phyloP scores from a whole-genome alignment of 2,888 invertebrate genomes.

The Megastigmus dorsalis region DNA sequence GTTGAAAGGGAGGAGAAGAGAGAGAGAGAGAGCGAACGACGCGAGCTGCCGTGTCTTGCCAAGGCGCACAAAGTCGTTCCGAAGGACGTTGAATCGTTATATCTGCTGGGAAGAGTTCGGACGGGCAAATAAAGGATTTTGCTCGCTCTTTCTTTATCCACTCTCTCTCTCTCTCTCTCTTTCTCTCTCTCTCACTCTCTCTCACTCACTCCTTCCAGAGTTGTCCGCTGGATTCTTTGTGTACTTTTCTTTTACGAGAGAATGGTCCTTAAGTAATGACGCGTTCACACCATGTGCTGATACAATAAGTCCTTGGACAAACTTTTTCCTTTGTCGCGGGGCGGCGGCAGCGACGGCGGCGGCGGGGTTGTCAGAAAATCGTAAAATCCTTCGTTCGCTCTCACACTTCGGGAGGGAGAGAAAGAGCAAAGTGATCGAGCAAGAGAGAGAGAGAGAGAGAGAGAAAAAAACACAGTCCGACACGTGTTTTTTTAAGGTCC shows the following conservation, averaged over 20 bases:
- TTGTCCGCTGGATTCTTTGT: constrained; percentile 4
- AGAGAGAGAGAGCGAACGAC: too few species aligned
- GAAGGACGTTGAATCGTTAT: constrained; percentile 46
- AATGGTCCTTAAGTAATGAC: constrained; percentile 7
- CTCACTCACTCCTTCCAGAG: neutral
- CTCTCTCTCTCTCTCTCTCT: neutral
- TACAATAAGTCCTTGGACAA: constrained; percentile 13
- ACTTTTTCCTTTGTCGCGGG: constrained; percentile 24
- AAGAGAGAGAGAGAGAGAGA: too few species aligned
- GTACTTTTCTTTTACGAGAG: neutral
- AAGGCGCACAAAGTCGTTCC: constrained; percentile 26
- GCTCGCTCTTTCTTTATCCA: neutral
- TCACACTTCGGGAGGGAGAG: neutral
- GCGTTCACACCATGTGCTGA: neutral
- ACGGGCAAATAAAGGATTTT: constrained; percentile 33
- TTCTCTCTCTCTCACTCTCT: neutral
- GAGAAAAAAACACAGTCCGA: too few species aligned
- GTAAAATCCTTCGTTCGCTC: neutral
- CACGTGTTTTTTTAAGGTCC: too few species aligned
- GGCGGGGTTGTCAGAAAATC: neutral
- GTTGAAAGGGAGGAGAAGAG: neutral
- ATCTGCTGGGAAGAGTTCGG: constrained; percentile 3
- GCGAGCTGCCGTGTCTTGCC: too few species aligned
- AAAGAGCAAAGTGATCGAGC: too few species aligned
- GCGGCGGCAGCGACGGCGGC: too few species aligned